Base-by-base conservation (phyloP, 2,113 vertebrate species). In the Peromyscus maniculatus region DNA sequence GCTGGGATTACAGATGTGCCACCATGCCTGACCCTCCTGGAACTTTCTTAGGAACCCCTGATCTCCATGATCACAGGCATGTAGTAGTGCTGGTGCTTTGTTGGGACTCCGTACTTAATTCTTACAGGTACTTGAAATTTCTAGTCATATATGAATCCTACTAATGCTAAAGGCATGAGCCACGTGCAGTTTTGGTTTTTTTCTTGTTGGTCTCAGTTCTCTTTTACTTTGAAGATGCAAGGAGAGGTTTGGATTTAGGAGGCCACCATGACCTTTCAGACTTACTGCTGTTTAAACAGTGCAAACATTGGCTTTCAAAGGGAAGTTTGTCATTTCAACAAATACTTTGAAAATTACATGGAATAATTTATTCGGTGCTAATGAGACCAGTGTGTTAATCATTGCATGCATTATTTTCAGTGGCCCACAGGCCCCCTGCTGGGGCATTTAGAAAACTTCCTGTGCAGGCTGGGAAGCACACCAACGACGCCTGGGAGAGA, bases 311-410 rank as follows among this genome's bases (percentile, higher is more conserved):
- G 78, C 83, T 89, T 96, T 96, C 57, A 82, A 89, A 96, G 89
- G n/a, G 89, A 87, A 8, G 13, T 97, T 72, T 93, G 22, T 91
- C 62, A 89, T 94, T 91, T 97, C 67, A 94, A 84, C 82, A 95
- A 80, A 92, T 66, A 33, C 26, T 93, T 96, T 83, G 57, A 31
- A 94, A 88, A 94, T 75, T 86, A 71, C 82, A 93, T 91, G 22
- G 91, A 55, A 96, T 91, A 83, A 87, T 28, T 16, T 88, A 83
- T 91, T 96, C 49, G 66, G 67, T 89, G 39, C 46, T 89, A 57
- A 43, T 74, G 93, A 93, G 46, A 91, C 62, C 46, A 33, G 31
- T 26, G 31, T 94, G 66, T 94, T 95, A 79, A 91, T 77, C 33
- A 21, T 90, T 89, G 28, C 9, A 2, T 57, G 92, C 78, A 46